Conservation (phyloP, 1,140 invertebrate species). For the Eulimnadia texana region DNA sequence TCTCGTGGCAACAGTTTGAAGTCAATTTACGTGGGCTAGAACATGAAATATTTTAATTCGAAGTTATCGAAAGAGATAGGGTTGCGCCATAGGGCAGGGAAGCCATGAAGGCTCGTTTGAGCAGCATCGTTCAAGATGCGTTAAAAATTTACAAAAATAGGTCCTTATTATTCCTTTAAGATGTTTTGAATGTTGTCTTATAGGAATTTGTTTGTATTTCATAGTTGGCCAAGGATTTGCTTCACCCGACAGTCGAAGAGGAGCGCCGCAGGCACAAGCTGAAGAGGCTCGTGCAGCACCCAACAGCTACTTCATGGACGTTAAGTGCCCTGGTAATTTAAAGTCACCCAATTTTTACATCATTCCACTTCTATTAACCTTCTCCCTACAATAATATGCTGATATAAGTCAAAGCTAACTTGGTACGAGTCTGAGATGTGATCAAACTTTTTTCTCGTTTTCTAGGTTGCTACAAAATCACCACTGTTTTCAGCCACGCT, state of each 20-base stretch:
- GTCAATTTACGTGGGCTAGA: no score
- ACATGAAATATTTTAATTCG: no score
- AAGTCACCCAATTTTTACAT: background rate
- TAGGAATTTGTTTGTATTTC: constrained; percentile 29
- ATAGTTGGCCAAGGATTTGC: constrained; percentile 88
- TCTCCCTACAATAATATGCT: background rate
- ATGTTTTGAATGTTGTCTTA: no score
- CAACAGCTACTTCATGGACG: constrained; percentile 99
- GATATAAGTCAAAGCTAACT: background rate
- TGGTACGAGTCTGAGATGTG: background rate
- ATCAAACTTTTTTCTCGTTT: constrained; percentile 6
- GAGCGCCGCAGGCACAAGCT: constrained; percentile 87
- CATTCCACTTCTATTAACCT: background rate
- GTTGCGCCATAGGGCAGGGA: no score
- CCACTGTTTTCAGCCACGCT: constrained; percentile 97
- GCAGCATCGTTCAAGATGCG: no score
- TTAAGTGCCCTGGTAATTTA: constrained; percentile 80
- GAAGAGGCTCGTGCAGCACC: constrained; percentile 94
- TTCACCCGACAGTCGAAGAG: constrained; percentile 89
- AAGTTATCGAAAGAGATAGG: no score
- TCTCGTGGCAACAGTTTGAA: no score
- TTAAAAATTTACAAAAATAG: no score
- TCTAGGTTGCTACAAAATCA: constrained; percentile 91
- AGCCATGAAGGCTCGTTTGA: no score
- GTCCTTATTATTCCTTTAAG: no score